These are phyloP conservation scores for Picus viridis DNA, from an alignment of 2,797 vertebrate species.

Conservation along the genomic window DNA sequence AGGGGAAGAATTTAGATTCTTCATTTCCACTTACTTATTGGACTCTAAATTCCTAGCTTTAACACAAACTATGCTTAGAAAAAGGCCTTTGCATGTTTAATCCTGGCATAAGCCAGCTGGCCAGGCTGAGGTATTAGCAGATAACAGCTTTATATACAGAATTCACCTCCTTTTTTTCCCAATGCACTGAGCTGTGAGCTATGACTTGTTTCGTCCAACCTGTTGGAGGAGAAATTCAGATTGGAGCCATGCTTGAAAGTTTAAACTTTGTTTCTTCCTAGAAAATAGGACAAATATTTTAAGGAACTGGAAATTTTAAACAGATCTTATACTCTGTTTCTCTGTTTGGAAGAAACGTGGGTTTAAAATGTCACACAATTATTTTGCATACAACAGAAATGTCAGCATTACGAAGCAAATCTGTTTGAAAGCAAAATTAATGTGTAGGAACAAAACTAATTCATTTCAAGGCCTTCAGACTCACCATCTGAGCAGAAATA, in stretches of 20 bases:
- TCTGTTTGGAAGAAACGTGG: not conserved
- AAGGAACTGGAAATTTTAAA: not conserved
- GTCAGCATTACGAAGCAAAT: not conserved
- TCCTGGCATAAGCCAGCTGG: not conserved
- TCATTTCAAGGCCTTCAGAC: not conserved
- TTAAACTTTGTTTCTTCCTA: not conserved
- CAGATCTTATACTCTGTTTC: not conserved
- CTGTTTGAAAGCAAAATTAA: not conserved
- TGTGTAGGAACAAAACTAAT: not conserved
- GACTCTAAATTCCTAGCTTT: not conserved
- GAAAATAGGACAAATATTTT: constrained; percentile 10
- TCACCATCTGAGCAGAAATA: not conserved
- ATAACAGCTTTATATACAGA: not conserved
- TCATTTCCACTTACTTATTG: not conserved
- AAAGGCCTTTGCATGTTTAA: not conserved
- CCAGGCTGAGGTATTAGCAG: not conserved
- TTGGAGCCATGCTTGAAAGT: not conserved
- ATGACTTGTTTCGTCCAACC: not conserved
- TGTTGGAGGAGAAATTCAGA: not conserved
- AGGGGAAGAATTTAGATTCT: not conserved
- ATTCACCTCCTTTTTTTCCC: not conserved
- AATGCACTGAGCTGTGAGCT: not conserved
- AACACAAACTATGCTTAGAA: not conserved
- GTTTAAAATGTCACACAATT: constrained; percentile 23
- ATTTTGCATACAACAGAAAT: constrained; percentile 11